Evolutionary conservation across 1,140 invertebrate genomes (phyloP).

Genomic region (Drosophila repletoides): DNA sequence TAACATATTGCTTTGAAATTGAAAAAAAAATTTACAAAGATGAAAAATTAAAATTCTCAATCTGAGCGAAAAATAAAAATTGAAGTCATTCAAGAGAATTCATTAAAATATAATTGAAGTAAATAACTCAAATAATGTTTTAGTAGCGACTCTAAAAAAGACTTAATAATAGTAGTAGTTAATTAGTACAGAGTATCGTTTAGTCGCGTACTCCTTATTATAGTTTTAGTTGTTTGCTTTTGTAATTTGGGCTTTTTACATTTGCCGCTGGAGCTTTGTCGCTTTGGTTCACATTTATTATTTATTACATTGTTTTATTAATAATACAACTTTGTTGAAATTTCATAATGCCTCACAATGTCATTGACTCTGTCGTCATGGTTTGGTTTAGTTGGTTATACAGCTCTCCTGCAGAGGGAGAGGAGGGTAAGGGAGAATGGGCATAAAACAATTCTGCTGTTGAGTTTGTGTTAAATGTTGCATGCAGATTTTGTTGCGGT

Average conservation of each 20-base stretch:
- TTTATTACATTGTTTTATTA: conserved; percentile 56
- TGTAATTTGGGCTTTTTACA: not conserved
- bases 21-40: too few species aligned
- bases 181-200: not conserved
- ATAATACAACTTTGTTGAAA: conserved; percentile 67
- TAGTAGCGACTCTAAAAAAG: too few species aligned
- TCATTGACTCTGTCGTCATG: conserved; percentile 42
- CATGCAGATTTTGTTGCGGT: conserved; percentile 12
- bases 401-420: too few species aligned
- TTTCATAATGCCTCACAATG: conserved; percentile 64
- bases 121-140: too few species aligned
- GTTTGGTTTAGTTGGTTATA: conserved; percentile 12
- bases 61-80: too few species aligned
- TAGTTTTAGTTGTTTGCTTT: not conserved
- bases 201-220: not conserved
- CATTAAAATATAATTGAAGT: too few species aligned
- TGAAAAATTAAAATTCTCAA: too few species aligned
- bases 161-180: too few species aligned
- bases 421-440: too few species aligned
- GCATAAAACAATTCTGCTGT: too few species aligned
- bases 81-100: too few species aligned
- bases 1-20: too few species aligned
- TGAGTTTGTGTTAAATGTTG: not conserved
- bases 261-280: conserved; percentile 8
- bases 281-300: conserved; percentile 56